Base-by-base conservation (phyloP, 2,113 vertebrate species). In the Columba janthina region DNA sequence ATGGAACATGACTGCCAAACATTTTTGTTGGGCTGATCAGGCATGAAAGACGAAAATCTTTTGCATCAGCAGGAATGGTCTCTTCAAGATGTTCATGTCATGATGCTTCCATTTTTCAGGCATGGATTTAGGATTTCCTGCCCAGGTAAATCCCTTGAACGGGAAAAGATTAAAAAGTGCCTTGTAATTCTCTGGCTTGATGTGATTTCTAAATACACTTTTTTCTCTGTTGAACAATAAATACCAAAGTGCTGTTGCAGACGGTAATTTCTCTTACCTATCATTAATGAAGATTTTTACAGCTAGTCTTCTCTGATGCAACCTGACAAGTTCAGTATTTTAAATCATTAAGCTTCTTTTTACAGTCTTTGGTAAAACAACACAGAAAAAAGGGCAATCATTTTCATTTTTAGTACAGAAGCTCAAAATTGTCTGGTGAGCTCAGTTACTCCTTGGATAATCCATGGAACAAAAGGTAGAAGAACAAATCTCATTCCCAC, bases 371-470 rank as follows among this genome's bases (percentile, higher is more conserved):
- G 84, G 48, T 26, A 88, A 93, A 94, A 50, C 62, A 71, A 24
- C 62, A 48, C 10, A 87, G 85, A 94, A 90, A 89, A 78, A 70
- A 96, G 89, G n/a, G 40, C 53, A 88, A 90, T 90, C 28, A 93
- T 97, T 96, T 97, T 93, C 75, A 69, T 94, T 76, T 97, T 96
- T 84, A 89, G 79, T 36, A 65, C 53, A 92, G 67, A 91, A 85
- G 22, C 91, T 77, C 74, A 81, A 66, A 73, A 48, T 80, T 91
- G 7, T 80, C 85, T 92, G 78, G 42, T 11, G 3, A 64, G 15
- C 4, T 85, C 62, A 78, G 42, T 74, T 80, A 86, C 34, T 32
- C 32, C 48, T 74, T 92, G 58, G 67, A 90, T 95, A 93, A 97
- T 89, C 74, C 32, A 18, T 53, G 50, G 50, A 94, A 67, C 77